These are phyloP conservation scores for Leptinotarsa rubiginosa DNA, from an alignment of 2,888 invertebrate genomes.

Conservation along the genomic window DNA sequence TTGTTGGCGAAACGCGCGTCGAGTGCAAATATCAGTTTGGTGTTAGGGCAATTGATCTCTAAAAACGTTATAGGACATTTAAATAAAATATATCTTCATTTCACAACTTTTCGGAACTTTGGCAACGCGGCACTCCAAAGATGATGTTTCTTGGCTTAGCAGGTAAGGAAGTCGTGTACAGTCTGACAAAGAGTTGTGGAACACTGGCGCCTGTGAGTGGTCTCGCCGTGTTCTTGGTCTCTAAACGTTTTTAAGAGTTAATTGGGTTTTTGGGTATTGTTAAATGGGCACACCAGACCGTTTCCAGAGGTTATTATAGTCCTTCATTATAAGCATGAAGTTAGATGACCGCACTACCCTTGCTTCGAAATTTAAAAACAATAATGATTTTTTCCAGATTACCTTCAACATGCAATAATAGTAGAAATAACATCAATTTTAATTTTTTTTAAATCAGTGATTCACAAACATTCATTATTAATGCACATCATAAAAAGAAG, in stretches of 20 bases:
- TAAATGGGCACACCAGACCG: conserved; percentile 35
- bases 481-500: no score
- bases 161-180: conserved; percentile 55
- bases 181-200: conserved; percentile 49
- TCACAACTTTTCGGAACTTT: background rate
- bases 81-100: background rate
- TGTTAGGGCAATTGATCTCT: no score
- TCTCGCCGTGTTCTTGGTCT: conserved; percentile 36
- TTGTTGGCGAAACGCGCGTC: no score
- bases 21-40: no score
- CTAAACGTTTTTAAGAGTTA: conserved; percentile 35
- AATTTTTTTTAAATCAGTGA: no score
- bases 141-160: conserved; percentile 47
- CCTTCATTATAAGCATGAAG: conserved; percentile 31
- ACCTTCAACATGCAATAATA: background rate
- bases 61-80: background rate
- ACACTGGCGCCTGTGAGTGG: conserved; percentile 54
- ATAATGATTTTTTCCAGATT: background rate
- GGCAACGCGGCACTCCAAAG: conserved; percentile 34
- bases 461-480: no score
- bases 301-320: conserved; percentile 38
- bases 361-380: background rate
- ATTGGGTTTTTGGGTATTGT: conserved; percentile 45
- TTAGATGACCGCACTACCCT: conserved; percentile 22
- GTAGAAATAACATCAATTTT: no score